Conservation (phyloP, 2,888 invertebrate species). For the Amiota mariae region DNA sequence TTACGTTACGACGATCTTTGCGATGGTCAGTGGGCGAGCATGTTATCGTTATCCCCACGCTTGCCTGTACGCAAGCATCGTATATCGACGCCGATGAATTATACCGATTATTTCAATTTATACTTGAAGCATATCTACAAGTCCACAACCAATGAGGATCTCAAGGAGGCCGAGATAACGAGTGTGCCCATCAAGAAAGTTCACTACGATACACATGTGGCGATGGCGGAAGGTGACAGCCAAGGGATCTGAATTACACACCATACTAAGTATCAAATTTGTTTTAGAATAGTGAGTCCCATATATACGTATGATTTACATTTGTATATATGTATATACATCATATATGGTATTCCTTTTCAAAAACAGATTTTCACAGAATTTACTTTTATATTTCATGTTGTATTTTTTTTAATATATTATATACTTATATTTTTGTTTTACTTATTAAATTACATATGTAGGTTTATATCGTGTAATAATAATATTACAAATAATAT, state of each 20-base stretch:
- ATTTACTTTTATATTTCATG: no score
- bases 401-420: no score
- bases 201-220: slow-evolving; percentile 42
- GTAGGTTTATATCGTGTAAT: no score
- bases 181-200: slow-evolving; percentile 60
- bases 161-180: slow-evolving; percentile 59
- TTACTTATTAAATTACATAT: no score
- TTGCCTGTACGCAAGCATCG: slow-evolving; percentile 71
- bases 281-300: no score
- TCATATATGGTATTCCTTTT: no score
- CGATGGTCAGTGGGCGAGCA: slow-evolving; percentile 83
- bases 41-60: slow-evolving; percentile 75
- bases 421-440: no score
- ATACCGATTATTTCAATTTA: slow-evolving; percentile 71
- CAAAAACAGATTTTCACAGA: no score
- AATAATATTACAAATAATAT: not conserved
- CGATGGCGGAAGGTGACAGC: not conserved
- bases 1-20: slow-evolving; percentile 80
- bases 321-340: not conserved
- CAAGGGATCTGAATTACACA: not conserved
- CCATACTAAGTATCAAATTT: no score
- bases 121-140: slow-evolving; percentile 72
- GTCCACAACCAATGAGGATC: slow-evolving; percentile 61
- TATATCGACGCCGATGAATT: slow-evolving; percentile 72
- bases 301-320: not conserved